These are phyloP conservation scores for Deilephila elpenor DNA, from an alignment of 2,888 invertebrate genomes.

Conservation along the genomic window DNA sequence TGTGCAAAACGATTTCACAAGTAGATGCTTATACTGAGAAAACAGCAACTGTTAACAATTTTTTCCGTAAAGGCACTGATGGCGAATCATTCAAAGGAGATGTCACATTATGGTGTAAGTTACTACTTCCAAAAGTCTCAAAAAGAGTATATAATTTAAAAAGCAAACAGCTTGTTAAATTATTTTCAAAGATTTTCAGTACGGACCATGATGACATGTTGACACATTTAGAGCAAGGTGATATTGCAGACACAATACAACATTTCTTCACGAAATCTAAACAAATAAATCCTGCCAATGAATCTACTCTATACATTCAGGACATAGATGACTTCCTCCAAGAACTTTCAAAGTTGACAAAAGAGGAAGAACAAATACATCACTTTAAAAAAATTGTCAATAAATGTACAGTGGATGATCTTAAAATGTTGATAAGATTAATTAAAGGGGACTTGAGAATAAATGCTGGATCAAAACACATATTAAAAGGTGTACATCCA, in stretches of 20 bases:
- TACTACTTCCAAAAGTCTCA: slow-evolving; percentile 92
- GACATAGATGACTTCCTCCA: slow-evolving; percentile 91
- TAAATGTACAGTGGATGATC: slow-evolving; percentile 91
- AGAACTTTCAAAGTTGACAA: slow-evolving; percentile 89
- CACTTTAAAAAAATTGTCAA: slow-evolving; percentile 90
- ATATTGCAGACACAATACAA: slow-evolving; percentile 94
- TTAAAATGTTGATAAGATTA: slow-evolving; percentile 93
- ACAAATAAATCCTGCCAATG: slow-evolving; percentile 83
- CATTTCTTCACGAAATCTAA: slow-evolving; percentile 89
- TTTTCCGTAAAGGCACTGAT: slow-evolving; percentile 86
- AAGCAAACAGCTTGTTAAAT: slow-evolving; percentile 95
- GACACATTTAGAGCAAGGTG: slow-evolving; percentile 94
- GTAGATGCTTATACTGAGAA: slow-evolving; percentile 93
- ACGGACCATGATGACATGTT: slow-evolving; percentile 92
- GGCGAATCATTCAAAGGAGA: slow-evolving; percentile 90
- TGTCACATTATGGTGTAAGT: slow-evolving; percentile 90
- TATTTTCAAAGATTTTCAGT: slow-evolving; percentile 92
- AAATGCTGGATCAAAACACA: slow-evolving; percentile 96
- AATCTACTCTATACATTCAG: slow-evolving; percentile 89
- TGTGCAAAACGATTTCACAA: slow-evolving; percentile 91
- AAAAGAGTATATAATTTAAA: slow-evolving; percentile 96
- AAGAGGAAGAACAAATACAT: slow-evolving; percentile 93
- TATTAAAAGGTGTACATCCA: slow-evolving; percentile 94
- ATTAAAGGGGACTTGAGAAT: slow-evolving; percentile 97
- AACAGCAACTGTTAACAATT: slow-evolving; percentile 88